These are phyloP conservation scores for Morone chrysops DNA, from an alignment of 2,113 vertebrate species.

Conservation along the genomic window DNA sequence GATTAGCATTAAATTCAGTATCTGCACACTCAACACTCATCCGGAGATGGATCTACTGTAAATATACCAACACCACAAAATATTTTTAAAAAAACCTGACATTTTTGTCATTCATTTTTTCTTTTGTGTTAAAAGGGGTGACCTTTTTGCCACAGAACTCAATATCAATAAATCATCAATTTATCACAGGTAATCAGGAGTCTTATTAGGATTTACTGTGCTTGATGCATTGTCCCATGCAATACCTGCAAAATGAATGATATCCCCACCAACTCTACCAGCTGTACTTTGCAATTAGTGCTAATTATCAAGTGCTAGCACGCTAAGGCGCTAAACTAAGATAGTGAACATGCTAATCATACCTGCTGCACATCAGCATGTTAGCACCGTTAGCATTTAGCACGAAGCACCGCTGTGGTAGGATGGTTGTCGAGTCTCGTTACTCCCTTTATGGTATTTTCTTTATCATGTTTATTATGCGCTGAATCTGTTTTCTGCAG, in stretches of 20 bases:
- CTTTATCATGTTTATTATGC: too few relatives aligned
- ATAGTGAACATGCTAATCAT: background rate
- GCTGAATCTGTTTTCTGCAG: too few relatives aligned
- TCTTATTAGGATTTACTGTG: too few relatives aligned
- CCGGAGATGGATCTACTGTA: background rate
- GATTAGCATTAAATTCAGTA: conserved; percentile 37
- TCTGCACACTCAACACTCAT: background rate
- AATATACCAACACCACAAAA: background rate
- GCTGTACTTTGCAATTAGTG: background rate
- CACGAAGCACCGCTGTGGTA: too few relatives aligned
- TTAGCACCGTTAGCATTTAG: background rate
- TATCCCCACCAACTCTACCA: background rate
- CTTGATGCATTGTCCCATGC: too few relatives aligned
- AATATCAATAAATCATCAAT: background rate
- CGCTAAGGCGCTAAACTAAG: background rate
- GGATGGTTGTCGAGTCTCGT: too few relatives aligned
- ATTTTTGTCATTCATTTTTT: background rate
- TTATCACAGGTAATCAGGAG: background rate
- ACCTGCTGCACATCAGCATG: background rate
- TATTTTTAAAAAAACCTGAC: background rate
- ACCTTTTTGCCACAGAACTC: background rate
- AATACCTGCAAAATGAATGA: background rate
- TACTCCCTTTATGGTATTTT: too few relatives aligned
- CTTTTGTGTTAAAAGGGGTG: background rate
- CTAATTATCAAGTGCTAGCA: background rate